phyloP scores from a whole-genome alignment of 2,888 invertebrate genomes.

The Netelia inedita region DNA sequence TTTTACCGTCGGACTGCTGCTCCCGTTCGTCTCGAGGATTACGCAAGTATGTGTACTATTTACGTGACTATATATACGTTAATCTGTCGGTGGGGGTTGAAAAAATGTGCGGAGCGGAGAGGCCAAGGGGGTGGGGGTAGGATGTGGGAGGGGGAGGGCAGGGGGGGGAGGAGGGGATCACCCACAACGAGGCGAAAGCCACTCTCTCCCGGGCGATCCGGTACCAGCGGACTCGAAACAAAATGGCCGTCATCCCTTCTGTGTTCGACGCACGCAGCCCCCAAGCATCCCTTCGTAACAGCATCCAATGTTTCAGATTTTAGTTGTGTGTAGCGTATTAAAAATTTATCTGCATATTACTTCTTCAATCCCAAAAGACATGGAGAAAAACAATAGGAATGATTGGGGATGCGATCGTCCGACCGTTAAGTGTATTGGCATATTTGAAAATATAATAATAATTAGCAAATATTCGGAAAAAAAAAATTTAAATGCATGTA shows the following conservation, averaged over 20 bases:
- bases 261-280: slow-evolving; percentile 44
- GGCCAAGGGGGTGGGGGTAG: slow-evolving; percentile 15
- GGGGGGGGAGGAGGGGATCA: slow-evolving; percentile 18
- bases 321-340: not conserved
- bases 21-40: slow-evolving; percentile 66
- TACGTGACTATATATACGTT: slow-evolving; percentile 47
- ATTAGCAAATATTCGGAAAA: not conserved
- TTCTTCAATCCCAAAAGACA: not conserved
- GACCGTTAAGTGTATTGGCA: not conserved
- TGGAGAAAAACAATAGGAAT: not conserved
- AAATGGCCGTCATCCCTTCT: slow-evolving; percentile 65
- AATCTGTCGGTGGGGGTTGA: slow-evolving; percentile 65
- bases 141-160: slow-evolving; percentile 1
- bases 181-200: slow-evolving; percentile 55
- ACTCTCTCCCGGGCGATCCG: slow-evolving; percentile 52
- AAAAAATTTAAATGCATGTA: not conserved
- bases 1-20: slow-evolving; percentile 60
- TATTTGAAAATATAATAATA: not conserved
- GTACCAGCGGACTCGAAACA: slow-evolving; percentile 64
- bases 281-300: slow-evolving; percentile 29
- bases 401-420: not conserved
- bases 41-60: slow-evolving; percentile 38
- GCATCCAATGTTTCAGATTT: not conserved
- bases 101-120: slow-evolving; percentile 63
- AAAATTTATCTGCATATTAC: not conserved